Evolutionary conservation across 2,888 invertebrate species (phyloP).

Genomic region (Nephrocerus scutellatus): DNA sequence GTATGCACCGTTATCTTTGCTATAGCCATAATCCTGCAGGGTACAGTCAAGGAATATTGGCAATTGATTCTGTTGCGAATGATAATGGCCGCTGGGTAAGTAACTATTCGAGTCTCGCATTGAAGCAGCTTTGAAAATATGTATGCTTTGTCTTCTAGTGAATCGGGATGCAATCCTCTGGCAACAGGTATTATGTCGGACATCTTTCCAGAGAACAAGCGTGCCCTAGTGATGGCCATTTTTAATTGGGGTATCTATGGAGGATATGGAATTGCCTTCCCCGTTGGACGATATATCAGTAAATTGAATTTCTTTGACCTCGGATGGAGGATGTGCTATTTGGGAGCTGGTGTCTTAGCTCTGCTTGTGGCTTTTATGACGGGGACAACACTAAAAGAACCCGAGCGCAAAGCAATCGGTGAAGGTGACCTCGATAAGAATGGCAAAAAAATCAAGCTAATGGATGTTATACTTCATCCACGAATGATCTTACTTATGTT

Average conservation of each 20-base stretch:
- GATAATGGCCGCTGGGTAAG: constrained; percentile 75
- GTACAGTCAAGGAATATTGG: constrained; percentile 80
- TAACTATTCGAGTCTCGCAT: constrained; percentile 11
- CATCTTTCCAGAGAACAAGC: constrained; percentile 70
- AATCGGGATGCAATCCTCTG: constrained; percentile 80
- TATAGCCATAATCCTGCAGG: constrained; percentile 76
- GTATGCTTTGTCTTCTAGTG: constrained; percentile 51
- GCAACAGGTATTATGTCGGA: constrained; percentile 79
- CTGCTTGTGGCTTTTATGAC: constrained; percentile 64
- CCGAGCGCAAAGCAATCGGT: constrained; percentile 66
- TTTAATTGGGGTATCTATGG: constrained; percentile 96
- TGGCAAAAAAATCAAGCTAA: constrained; percentile 56
- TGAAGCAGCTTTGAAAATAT: not conserved
- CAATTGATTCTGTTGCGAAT: constrained; percentile 79
- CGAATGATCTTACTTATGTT: constrained; percentile 71
- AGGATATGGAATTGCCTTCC: constrained; percentile 87
- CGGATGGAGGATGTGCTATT: constrained; percentile 79
- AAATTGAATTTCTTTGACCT: constrained; percentile 64
- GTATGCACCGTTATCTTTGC: constrained; percentile 75
- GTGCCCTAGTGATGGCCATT: constrained; percentile 83
- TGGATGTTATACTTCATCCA: constrained; percentile 72
- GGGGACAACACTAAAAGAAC: constrained; percentile 68
- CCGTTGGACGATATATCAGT: constrained; percentile 80
- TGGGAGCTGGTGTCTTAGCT: constrained; percentile 70
- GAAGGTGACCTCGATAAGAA: constrained; percentile 52